These are phyloP conservation scores for Cynaeus angustus DNA, from an alignment of 2,888 invertebrate genomes.

Conservation along the genomic window DNA sequence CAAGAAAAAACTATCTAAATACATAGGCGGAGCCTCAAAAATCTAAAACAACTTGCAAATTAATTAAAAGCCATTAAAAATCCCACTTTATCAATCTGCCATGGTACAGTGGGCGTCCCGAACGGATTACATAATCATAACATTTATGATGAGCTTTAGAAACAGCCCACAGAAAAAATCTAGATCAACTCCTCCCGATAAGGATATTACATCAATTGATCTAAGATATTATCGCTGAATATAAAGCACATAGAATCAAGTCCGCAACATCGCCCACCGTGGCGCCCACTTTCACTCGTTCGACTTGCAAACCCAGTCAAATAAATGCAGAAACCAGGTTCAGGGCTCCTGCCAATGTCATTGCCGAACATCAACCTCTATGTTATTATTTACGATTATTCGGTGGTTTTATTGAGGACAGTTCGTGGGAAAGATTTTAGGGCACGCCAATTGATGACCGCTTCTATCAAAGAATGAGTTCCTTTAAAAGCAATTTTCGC, in stretches of 20 bases:
- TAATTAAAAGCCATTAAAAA: neutral
- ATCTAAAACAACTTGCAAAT: neutral
- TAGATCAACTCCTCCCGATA: constrained; percentile 14
- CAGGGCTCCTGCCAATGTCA: constrained; percentile 47
- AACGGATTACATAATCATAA: neutral
- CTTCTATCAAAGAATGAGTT: too few species aligned
- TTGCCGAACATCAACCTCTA: constrained; percentile 48
- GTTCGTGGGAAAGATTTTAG: too few species aligned
- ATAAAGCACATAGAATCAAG: constrained; percentile 21
- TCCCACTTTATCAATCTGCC: neutral
- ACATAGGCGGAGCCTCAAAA: neutral
- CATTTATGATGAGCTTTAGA: constrained; percentile 1
- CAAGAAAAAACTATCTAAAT: too few species aligned
- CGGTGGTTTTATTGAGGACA: constrained; percentile 13
- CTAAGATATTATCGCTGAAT: constrained; percentile 28
- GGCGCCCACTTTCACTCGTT: constrained; percentile 52
- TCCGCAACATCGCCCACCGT: constrained; percentile 44
- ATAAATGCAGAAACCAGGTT: constrained; percentile 46
- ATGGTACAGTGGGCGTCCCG: constrained; percentile 14
- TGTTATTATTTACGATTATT: constrained; percentile 45
- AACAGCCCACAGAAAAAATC: constrained; percentile 17
- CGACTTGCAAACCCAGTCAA: constrained; percentile 39
- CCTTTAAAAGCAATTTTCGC: too few species aligned
- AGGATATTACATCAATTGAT: constrained; percentile 33
- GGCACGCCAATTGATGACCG: too few species aligned